phyloP scores from a whole-genome alignment of 2,113 vertebrate species.

The Arenaria interpres region DNA sequence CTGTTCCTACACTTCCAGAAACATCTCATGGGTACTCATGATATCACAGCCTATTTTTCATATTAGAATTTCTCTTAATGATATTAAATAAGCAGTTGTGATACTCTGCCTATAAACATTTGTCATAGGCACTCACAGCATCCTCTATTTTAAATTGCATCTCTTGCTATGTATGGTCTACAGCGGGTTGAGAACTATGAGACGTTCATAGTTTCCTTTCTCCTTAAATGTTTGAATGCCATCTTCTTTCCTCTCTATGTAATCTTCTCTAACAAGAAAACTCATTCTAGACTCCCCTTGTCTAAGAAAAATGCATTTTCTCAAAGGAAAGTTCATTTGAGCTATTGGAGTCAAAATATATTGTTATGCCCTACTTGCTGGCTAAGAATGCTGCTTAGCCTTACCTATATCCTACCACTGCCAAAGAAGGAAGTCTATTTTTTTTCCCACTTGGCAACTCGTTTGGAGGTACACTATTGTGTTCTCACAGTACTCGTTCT shows the following conservation, averaged over 20 bases:
- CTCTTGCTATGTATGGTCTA: neutral
- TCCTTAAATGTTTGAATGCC: neutral
- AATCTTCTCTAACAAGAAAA: neutral
- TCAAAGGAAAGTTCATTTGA: neutral
- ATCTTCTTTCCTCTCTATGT: neutral
- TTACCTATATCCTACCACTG: conserved; percentile 62
- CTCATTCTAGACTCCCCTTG: neutral
- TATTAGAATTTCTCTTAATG: neutral
- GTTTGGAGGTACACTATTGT: conserved; percentile 66
- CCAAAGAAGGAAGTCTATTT: conserved; percentile 62
- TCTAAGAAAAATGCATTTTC: neutral
- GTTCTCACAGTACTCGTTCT: conserved; percentile 59
- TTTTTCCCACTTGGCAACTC: conserved; percentile 65
- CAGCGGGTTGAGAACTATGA: neutral
- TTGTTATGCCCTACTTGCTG: conserved; percentile 1
- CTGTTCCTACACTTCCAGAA: neutral
- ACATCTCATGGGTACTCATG: neutral
- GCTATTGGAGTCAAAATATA: neutral
- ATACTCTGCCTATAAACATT: neutral
- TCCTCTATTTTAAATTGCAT: neutral
- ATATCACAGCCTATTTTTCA: neutral
- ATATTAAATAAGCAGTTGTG: neutral
- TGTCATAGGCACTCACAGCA: neutral
- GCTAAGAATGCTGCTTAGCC: conserved; percentile 33
- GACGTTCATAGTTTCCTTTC: neutral